These are phyloP conservation scores for Chaetorhynchus papuensis DNA, from an alignment of 2,113 vertebrate species.

Conservation along the genomic window DNA sequence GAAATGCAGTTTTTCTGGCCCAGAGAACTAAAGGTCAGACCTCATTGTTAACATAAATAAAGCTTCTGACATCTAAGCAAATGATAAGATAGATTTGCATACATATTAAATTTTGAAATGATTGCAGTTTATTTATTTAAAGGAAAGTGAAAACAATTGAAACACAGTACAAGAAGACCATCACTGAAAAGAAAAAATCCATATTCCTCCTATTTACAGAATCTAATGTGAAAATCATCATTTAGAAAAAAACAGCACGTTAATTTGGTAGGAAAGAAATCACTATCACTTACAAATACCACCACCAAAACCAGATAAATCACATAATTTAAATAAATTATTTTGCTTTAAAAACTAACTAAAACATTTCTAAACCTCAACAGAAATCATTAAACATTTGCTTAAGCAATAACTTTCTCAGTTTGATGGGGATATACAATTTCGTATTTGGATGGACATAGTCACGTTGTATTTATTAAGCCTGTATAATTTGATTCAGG, in stretches of 20 bases:
- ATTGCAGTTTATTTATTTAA: neutral
- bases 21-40: neutral
- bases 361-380: neutral
- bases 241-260: neutral
- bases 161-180: neutral
- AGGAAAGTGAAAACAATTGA: neutral
- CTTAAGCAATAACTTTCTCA: neutral
- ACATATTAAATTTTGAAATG: neutral
- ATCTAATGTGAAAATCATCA: neutral
- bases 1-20: neutral
- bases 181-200: neutral
- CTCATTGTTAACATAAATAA: neutral
- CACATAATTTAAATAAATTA: neutral
- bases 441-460: neutral
- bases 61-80: neutral
- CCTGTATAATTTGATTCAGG: neutral
- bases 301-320: neutral
- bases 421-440: rapidly evolving
- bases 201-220: neutral
- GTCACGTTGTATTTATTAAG: neutral
- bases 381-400: neutral
- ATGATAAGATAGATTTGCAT: neutral
- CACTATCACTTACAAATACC: neutral
- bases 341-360: neutral
- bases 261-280: neutral